Conservation (phyloP, 2,113 vertebrate species). For the Silurus asotus region DNA sequence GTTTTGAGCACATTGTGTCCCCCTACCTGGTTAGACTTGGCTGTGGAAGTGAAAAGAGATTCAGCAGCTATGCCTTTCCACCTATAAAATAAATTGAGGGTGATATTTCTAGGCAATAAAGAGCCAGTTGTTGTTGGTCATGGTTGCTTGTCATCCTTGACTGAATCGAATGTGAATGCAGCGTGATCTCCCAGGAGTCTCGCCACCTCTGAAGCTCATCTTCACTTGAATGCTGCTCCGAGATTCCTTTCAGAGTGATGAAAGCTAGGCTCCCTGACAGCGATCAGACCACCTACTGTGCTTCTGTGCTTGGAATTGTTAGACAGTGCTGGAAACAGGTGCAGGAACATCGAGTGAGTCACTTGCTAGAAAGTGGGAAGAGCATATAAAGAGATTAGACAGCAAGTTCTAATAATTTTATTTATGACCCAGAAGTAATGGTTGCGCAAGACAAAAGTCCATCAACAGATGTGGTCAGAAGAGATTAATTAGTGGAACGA, state of each 20-base stretch:
- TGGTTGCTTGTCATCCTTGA: not conserved
- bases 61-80: not conserved
- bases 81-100: not conserved
- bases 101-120: not conserved
- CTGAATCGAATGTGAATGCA: not conserved
- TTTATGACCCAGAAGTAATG: not conserved
- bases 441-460: not conserved
- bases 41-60: not conserved
- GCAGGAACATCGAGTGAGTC: not conserved
- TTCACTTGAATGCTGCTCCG: not conserved
- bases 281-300: not conserved
- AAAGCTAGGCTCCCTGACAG: conserved; percentile 1
- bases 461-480: not conserved
- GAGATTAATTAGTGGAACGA: not conserved
- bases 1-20: not conserved
- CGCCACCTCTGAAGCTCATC: not conserved
- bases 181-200: not conserved
- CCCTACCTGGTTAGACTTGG: not conserved
- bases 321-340: not conserved
- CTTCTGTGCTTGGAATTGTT: not conserved
- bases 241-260: conserved; percentile 8
- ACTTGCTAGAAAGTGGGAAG: not conserved
- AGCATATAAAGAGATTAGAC: not conserved
- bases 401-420: not conserved
- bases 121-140: not conserved